A percentile compares a stretch with the other conserved stretches of the same genome.
These are phyloP conservation scores for Deilephila elpenor DNA, from an alignment of 2,888 invertebrate species.

Conservation along the genomic window DNA sequence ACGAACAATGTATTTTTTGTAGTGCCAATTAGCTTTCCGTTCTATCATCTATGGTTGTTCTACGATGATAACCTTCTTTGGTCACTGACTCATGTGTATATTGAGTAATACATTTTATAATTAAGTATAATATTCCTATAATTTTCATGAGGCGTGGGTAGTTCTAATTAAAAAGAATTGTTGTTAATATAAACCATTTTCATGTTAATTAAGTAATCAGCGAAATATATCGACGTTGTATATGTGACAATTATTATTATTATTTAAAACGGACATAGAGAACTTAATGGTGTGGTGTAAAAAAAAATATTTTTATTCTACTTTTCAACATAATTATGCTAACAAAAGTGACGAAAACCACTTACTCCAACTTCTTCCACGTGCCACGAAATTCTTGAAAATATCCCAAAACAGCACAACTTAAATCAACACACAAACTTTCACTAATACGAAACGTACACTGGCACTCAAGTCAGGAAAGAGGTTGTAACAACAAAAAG, in stretches of 20 bases:
- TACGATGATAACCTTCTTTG: not conserved
- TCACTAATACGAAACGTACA: not conserved
- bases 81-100: not conserved
- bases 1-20: slow-evolving; percentile 7
- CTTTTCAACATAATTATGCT: not conserved
- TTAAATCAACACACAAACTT: slow-evolving; percentile 7
- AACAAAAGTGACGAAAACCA: not conserved
- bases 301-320: too few species aligned
- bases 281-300: too few species aligned
- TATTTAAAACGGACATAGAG: too few species aligned
- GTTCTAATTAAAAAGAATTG: not conserved
- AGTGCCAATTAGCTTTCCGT: not conserved
- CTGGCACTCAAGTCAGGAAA: slow-evolving; percentile 4
- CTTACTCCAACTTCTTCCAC: slow-evolving; percentile 13
- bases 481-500: not conserved
- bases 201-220: not conserved
- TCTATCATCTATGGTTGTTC: not conserved
- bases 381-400: not conserved
- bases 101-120: not conserved
- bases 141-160: not conserved
- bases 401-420: not conserved
- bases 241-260: not conserved
- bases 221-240: not conserved
- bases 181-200: not conserved
- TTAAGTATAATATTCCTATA: not conserved